Conservation (phyloP, 2,888 invertebrate species). For the Alloscopus bannaensis region DNA sequence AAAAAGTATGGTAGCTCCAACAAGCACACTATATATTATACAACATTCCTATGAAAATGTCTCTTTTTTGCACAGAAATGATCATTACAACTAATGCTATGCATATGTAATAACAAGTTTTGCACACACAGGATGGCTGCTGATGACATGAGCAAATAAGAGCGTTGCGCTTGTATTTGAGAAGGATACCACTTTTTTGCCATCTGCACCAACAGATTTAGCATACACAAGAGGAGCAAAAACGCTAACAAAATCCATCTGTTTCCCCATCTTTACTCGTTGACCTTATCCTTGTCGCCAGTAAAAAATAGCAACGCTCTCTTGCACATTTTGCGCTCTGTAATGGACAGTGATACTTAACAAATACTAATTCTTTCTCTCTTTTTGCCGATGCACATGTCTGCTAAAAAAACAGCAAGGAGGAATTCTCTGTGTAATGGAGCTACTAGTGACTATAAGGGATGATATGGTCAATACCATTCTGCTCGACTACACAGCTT, state of each 20-base stretch:
- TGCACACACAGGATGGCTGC: no score
- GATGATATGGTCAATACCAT: conserved; percentile 14
- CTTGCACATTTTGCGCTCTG: conserved; percentile 10
- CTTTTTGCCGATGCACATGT: no score
- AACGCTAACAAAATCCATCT: conserved; percentile 3
- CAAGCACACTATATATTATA: no score
- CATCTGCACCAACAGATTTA: not conserved
- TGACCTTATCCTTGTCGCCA: conserved; percentile 67
- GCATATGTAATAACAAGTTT: not conserved
- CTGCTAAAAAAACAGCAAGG: no score
- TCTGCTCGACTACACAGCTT: not conserved
- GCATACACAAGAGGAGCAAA: not conserved
- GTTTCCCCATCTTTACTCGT: conserved; percentile 53
- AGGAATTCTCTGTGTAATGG: no score
- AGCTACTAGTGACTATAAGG: no score
- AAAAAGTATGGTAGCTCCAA: no score
- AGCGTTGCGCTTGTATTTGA: not conserved
- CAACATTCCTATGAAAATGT: not conserved
- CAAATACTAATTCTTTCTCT: no score
- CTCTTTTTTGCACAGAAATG: conserved; percentile 2
- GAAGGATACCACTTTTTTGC: no score
- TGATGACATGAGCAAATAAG: conserved; percentile 3
- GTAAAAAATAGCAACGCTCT: conserved; percentile 17
- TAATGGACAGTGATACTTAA: no score
- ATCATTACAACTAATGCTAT: not conserved